Evolutionary conservation across 1,140 invertebrate species (phyloP).

Genomic region (Archegozetes longisetosus): DNA sequence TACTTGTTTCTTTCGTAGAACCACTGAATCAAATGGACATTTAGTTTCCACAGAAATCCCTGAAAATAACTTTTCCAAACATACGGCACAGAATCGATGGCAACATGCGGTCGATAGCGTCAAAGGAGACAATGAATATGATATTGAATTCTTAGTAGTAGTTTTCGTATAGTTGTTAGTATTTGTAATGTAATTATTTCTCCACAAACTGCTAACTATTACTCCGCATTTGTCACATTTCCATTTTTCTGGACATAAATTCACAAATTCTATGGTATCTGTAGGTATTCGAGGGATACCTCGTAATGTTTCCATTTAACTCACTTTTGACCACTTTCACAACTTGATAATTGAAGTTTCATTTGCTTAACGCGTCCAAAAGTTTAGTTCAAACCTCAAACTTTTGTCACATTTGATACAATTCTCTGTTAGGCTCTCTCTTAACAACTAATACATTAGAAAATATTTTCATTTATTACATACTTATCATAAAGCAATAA

Average conservation of each 20-base stretch:
- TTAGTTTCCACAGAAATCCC: background rate
- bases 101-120: background rate
- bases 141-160: background rate
- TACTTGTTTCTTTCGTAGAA: constrained; percentile 6
- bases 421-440: background rate
- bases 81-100: constrained; percentile 9
- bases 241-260: background rate
- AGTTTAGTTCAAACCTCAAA: no score
- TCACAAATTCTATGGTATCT: constrained; percentile 9
- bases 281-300: constrained; percentile 7
- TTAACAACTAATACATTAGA: background rate
- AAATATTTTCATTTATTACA: background rate
- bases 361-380: no score
- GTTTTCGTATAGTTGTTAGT: background rate
- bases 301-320: constrained; percentile 10
- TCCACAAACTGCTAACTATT: constrained; percentile 1
- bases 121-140: background rate
- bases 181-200: background rate
- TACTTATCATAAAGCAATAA: background rate
- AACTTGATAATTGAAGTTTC: no score
- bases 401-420: no score
- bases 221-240: constrained; percentile 13
- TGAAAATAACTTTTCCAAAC: constrained; percentile 5
- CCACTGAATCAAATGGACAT: constrained; percentile 8
- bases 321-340: no score